phyloP scores from a whole-genome alignment of 2,888 invertebrate species.

The Platypus cylindrus region DNA sequence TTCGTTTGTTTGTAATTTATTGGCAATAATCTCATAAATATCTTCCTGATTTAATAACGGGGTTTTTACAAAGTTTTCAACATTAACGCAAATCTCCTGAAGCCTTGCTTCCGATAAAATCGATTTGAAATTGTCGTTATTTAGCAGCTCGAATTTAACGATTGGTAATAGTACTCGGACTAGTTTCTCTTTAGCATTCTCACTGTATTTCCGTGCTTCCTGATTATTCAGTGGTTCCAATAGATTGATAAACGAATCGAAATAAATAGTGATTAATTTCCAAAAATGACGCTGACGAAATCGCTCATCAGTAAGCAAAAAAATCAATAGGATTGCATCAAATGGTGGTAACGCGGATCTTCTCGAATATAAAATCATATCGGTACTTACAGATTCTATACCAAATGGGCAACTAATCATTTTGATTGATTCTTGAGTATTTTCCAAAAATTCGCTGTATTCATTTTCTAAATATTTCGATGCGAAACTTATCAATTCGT shows the following conservation, averaged over 20 bases:
- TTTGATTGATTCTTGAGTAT: too few species aligned
- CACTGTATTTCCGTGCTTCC: neutral
- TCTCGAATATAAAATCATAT: too few species aligned
- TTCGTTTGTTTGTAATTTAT: constrained; percentile 16
- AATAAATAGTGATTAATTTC: constrained; percentile 8
- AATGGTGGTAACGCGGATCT: constrained; percentile 8
- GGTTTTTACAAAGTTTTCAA: constrained; percentile 4
- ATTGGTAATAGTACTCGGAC: constrained; percentile 5
- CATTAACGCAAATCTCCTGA: constrained; percentile 1
- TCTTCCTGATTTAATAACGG: constrained; percentile 18
- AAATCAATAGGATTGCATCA: constrained; percentile 11
- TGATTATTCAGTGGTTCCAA: neutral
- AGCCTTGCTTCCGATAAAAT: too few species aligned
- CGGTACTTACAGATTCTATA: too few species aligned
- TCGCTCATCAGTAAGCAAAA: constrained; percentile 6
- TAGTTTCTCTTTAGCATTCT: neutral
- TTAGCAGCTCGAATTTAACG: constrained; percentile 7
- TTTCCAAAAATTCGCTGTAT: too few species aligned
- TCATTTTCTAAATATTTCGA: too few species aligned
- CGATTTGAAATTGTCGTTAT: too few species aligned
- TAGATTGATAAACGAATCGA: constrained; percentile 4
- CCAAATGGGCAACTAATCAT: too few species aligned
- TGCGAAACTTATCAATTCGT: too few species aligned
- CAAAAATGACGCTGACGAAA: constrained; percentile 10
- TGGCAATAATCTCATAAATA: constrained; percentile 18